Base-by-base conservation (phyloP, 1,140 invertebrate genomes). In the Diuraphis noxia region DNA sequence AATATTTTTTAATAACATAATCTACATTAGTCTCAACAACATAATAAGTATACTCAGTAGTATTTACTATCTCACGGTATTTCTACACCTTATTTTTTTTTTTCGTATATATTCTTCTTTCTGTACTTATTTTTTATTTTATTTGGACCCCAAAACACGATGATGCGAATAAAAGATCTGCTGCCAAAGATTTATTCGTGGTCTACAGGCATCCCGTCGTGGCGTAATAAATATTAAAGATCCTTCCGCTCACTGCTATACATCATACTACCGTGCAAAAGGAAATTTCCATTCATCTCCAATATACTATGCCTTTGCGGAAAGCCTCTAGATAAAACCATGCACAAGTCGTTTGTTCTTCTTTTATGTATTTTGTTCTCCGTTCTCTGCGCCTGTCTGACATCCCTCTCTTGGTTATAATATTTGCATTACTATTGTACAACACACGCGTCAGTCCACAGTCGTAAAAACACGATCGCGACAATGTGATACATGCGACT, bases 221-320 rank as follows among this genome's bases (percentile, higher is more conserved):
- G 19, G 30, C 30, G 7, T 36, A 89, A 89, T 89, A 89, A 79
- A 89, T 89, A 77, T 89, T 77, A 89, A 89, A 79, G 40, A 79
- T 89, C 36, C 38, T 72, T n/a, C 56, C 30, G 87, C 30, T n/a
- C 36, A 9, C 49, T n/a, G 43, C 85, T 81, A 81, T 38, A 40
- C 36, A 81, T 25, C 21, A 30, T 40, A 38, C 36, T 63, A 13
- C 19, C 21, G 84, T 25, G 19, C n/a, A 36, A 86, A 86, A 52
- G 10, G n/a, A 86, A 52, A 86, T 86, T 86, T 86, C 46, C 84
- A 52, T 86, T 52, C 84, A 8, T 36, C 84, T 86, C 19, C 43
- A 34, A 63, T n/a, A 72, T 72, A n/a, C 72, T 1, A 19, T n/a
- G 13, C 13, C n/a, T n/a, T 6, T 72, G 13, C 30, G 10, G 56